Percentiles rank a stretch among this genome's conserved stretches.
phyloP scores from a whole-genome alignment of 2,888 invertebrate species.

The Aspidiotus destructor region DNA sequence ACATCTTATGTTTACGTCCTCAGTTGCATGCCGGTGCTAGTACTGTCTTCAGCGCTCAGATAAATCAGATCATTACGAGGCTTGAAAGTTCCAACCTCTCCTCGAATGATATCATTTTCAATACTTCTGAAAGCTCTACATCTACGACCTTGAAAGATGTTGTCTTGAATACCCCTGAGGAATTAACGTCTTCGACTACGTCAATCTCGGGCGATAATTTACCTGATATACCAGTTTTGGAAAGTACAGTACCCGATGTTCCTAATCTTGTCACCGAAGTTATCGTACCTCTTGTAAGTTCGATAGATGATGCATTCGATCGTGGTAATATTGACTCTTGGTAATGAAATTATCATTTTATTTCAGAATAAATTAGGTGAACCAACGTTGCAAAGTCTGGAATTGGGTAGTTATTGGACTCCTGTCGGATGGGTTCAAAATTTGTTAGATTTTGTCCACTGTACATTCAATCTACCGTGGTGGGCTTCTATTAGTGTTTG shows the following conservation, averaged over 20 bases:
- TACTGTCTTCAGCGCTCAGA: no score
- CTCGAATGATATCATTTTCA: no score
- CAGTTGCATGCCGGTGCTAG: no score
- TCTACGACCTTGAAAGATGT: constrained; percentile 3
- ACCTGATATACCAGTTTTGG: constrained; percentile 11
- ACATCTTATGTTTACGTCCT: no score
- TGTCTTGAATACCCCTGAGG: constrained; percentile 10
- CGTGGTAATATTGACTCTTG: background rate
- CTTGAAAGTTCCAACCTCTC: no score
- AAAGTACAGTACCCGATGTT: background rate
- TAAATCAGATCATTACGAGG: no score
- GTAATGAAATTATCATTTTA: background rate
- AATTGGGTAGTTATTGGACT: constrained; percentile 66
- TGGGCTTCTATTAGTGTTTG: constrained; percentile 76
- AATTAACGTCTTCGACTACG: background rate
- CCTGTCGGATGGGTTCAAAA: constrained; percentile 76
- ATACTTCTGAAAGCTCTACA: constrained; percentile 7
- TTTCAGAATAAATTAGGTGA: constrained; percentile 49
- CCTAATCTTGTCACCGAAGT: constrained; percentile 22
- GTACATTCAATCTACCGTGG: constrained; percentile 79
- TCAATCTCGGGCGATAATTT: background rate
- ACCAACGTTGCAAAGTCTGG: constrained; percentile 67
- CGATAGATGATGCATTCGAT: background rate
- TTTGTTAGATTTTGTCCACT: constrained; percentile 71
- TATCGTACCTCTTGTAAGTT: constrained; percentile 16